Percentiles rank a stretch among this genome's conserved stretches.
phyloP scores from a whole-genome alignment of 2,797 vertebrate genomes.

The Apodemus agrarius region DNA sequence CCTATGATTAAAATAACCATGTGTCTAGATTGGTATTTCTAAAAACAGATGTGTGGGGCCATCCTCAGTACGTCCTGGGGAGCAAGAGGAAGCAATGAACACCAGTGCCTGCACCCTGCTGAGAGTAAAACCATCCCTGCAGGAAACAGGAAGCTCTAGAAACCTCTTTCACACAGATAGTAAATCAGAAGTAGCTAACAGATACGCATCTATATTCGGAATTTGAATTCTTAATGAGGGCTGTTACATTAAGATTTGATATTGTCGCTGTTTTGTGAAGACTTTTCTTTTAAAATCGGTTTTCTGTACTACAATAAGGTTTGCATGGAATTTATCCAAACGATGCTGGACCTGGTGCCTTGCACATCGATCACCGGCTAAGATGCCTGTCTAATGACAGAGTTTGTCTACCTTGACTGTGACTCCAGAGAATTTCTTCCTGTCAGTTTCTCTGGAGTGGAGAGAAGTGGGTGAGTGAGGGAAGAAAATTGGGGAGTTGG shows the following conservation, averaged over 20 bases:
- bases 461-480: constrained; percentile 19
- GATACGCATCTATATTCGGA: constrained; percentile 49
- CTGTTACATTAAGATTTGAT: constrained; percentile 14
- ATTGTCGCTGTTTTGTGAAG: constrained; percentile 24
- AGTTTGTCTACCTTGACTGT: constrained; percentile 74
- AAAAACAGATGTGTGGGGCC: not conserved
- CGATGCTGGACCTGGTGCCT: constrained; percentile 56
- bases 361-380: constrained; percentile 47
- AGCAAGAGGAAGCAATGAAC: not conserved
- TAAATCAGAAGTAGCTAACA: constrained; percentile 48
- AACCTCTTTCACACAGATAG: constrained; percentile 47
- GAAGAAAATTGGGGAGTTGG: constrained; percentile 54
- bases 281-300: not conserved
- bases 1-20: constrained; percentile 47
- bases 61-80: not conserved
- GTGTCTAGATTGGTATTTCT: constrained; percentile 27
- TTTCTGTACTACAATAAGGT: constrained; percentile 68
- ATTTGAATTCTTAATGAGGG: constrained; percentile 64
- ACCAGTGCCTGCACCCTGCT: fast-evolving
- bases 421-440: constrained; percentile 78
- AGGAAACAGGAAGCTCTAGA: not conserved
- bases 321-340: constrained; percentile 71
- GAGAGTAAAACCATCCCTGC: not conserved
- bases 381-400: constrained; percentile 76
- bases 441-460: constrained; percentile 71